Conservation (phyloP, 2,888 invertebrate species). For the Dolichopus griseipennis region DNA sequence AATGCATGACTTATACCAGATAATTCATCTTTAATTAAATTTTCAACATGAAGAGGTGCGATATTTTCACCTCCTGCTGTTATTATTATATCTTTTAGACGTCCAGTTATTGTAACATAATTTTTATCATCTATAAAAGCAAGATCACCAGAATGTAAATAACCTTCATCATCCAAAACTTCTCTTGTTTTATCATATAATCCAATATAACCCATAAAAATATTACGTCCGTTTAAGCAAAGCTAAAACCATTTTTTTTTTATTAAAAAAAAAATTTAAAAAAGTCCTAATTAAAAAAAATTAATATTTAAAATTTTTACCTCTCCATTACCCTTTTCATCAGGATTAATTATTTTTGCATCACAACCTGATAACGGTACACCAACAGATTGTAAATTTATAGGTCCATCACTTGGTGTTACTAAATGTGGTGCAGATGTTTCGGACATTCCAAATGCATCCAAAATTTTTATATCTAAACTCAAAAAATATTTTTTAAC, state of each 20-base stretch:
- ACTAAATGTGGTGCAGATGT: slow-evolving; percentile 65
- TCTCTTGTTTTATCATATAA: slow-evolving; percentile 64
- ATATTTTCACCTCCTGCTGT: slow-evolving; percentile 93
- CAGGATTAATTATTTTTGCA: slow-evolving; percentile 61
- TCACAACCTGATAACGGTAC: slow-evolving; percentile 57
- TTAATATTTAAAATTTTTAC: background rate
- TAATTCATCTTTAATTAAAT: slow-evolving; percentile 64
- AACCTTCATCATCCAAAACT: slow-evolving; percentile 68
- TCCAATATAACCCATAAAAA: slow-evolving; percentile 84
- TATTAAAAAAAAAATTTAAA: background rate
- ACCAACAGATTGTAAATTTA: slow-evolving; percentile 62
- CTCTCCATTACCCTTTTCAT: slow-evolving; percentile 71
- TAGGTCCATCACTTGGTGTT: slow-evolving; percentile 47
- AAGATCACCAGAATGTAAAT: slow-evolving; percentile 82
- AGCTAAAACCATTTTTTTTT: slow-evolving; percentile 39
- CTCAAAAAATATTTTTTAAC: slow-evolving; percentile 82
- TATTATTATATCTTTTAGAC: slow-evolving; percentile 73
- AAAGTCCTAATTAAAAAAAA: too few species aligned
- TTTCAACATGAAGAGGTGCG: slow-evolving; percentile 80
- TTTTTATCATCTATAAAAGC: slow-evolving; percentile 69
- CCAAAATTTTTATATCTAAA: slow-evolving; percentile 72
- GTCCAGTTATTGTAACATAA: slow-evolving; percentile 67
- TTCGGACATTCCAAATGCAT: slow-evolving; percentile 86
- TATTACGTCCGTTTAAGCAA: slow-evolving; percentile 67
- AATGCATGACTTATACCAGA: slow-evolving; percentile 73